phyloP scores from a whole-genome alignment of 1,140 invertebrate genomes.

The Pseudomyrmex concolor region DNA sequence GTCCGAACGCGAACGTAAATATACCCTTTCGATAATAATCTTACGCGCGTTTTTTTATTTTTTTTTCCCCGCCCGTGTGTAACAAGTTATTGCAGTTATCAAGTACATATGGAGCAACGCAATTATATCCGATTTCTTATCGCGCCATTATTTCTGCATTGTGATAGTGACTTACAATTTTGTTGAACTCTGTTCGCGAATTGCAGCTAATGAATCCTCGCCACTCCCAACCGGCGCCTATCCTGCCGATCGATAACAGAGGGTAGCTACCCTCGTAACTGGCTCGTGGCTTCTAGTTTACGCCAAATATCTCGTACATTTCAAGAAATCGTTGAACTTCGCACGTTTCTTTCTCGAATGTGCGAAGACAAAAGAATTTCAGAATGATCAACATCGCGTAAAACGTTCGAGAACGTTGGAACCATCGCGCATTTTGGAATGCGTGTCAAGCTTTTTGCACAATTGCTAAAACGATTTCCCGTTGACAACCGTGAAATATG shows the following conservation, averaged over 20 bases:
- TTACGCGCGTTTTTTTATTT: background rate
- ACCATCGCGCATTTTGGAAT: constrained; percentile 52
- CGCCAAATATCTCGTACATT: background rate
- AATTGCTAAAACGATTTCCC: constrained; percentile 61
- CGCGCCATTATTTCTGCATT: background rate
- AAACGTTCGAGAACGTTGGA: background rate
- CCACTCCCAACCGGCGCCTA: constrained; percentile 58
- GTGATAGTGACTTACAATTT: background rate
- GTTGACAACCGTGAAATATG: constrained; percentile 55
- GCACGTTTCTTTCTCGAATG: too few relatives aligned
- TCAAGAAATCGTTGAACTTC: too few relatives aligned
- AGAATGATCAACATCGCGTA: background rate
- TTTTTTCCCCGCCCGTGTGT: background rate
- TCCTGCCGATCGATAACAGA: constrained; percentile 62
- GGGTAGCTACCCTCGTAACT: constrained; percentile 6
- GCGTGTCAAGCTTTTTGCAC: constrained; percentile 69
- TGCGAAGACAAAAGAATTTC: background rate
- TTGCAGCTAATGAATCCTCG: constrained; percentile 37
- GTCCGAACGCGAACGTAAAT: constrained; percentile 45
- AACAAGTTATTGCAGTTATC: background rate
- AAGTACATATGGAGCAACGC: background rate
- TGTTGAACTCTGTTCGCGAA: background rate
- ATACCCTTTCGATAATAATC: constrained; percentile 25
- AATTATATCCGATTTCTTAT: background rate
- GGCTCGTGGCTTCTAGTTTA: constrained; percentile 12